Conservation (phyloP, 2,113 vertebrate genomes). For the Oncorhynchus masou region DNA sequence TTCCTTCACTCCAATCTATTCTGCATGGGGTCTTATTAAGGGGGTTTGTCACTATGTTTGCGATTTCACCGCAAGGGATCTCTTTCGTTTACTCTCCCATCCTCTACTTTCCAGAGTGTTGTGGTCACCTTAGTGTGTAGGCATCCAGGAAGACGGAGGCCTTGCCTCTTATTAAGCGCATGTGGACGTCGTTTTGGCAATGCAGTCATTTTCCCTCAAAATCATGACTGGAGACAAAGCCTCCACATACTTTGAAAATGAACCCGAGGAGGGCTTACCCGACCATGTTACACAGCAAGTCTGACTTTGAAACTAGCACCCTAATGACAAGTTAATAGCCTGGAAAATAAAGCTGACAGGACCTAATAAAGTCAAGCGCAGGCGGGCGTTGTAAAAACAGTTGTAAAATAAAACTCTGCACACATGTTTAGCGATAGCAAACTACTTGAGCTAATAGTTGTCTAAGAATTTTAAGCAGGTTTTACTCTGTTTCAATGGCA, state of each 20-base stretch:
- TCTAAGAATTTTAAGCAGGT: neutral
- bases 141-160: neutral
- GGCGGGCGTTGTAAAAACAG: neutral
- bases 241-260: constrained; percentile 28
- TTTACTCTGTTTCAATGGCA: neutral
- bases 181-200: constrained; percentile 11
- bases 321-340: constrained; percentile 22
- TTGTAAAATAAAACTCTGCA: constrained; percentile 5
- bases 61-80: neutral
- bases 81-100: constrained; percentile 26
- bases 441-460: neutral
- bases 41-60: too few species aligned
- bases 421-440: neutral
- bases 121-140: neutral
- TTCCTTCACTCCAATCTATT: neutral
- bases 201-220: constrained; percentile 24
- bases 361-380: constrained; percentile 1
- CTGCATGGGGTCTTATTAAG: neutral
- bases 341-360: constrained; percentile 21
- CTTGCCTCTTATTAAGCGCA: constrained; percentile 22
- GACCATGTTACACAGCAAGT: neutral
- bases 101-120: constrained; percentile 7
- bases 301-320: constrained; percentile 13
- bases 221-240: constrained; percentile 27
- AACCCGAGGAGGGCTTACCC: neutral